A percentile compares a stretch with the other conserved stretches of the same genome.
These are phyloP conservation scores for Cydia fagiglandana DNA, from an alignment of 1,140 invertebrate species.

Conservation along the genomic window DNA sequence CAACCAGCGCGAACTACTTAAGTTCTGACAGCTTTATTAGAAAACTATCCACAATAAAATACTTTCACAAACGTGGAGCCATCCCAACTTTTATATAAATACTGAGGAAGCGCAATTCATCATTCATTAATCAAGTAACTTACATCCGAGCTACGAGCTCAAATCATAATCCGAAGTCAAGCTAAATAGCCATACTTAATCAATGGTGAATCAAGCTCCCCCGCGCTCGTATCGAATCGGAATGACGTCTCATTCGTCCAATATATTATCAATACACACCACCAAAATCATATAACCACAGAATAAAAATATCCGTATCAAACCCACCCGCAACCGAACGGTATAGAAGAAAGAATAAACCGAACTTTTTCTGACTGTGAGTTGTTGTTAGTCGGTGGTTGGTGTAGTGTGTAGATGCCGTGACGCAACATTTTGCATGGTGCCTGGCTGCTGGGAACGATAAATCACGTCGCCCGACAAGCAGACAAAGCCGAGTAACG, in stretches of 20 bases:
- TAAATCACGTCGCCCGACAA: conserved; percentile 70
- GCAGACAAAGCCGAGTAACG: conserved; percentile 76
- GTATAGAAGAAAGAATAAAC: conserved; percentile 34
- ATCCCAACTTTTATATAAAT: conserved; percentile 20
- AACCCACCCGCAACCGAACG: conserved; percentile 34
- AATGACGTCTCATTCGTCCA: conserved; percentile 75
- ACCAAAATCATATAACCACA: conserved; percentile 46
- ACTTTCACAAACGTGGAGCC: conserved; percentile 17
- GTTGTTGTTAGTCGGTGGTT: conserved; percentile 30
- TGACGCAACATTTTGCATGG: conserved; percentile 77
- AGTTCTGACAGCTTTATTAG: conserved; percentile 22
- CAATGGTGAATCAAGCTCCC: conserved; percentile 64
- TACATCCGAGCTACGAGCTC: conserved; percentile 36
- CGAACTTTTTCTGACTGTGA: conserved; percentile 46
- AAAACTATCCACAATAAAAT: conserved; percentile 30
- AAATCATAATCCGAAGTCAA: conserved; percentile 62
- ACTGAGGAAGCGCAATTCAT: conserved; percentile 23
- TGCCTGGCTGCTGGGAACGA: conserved; percentile 52
- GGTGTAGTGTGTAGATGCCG: conserved; percentile 47
- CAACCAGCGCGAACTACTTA: conserved; percentile 17
- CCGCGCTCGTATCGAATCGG: conserved; percentile 72
- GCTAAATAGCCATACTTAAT: conserved; percentile 74
- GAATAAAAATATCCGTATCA: conserved; percentile 33
- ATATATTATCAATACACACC: conserved; percentile 66
- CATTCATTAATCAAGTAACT: conserved; percentile 32